Base-by-base conservation (phyloP, 2,113 vertebrate genomes). In the Anhinga rufa region DNA sequence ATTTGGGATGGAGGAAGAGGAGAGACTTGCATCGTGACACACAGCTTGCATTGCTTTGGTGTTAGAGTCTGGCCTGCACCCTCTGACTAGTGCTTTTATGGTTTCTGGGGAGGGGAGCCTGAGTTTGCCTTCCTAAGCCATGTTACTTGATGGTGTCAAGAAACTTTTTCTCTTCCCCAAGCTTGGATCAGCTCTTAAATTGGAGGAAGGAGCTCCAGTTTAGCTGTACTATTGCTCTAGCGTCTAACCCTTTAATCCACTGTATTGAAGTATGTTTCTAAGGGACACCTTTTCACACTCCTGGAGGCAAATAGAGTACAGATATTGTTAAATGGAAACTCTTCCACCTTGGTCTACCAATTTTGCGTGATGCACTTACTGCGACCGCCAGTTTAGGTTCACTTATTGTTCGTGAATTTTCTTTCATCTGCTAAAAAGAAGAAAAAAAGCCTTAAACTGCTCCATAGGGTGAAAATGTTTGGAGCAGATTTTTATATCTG, bases 1-100 rank as follows among this genome's bases (percentile, higher is more conserved):
- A 15, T 36, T 21, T 62, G 66, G 66, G 16, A 8, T 25, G 54
- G 34, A 75, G 36, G 54, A 68, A 62, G 18, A 38, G 61, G 48
- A 57, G 32, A 8, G 28, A 1, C 12, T 51, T 20, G 6, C 1
- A 18, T 66, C 8, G 0, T 10, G 61, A 29, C 20, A 3, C 12
- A n/a, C 2, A 4, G 21, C 52, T 49, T 16, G 19, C n/a, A 44
- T n/a, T 17, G 6, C 42, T 80, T 42, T 9, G 7, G 5, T 52
- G 38, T 24, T 51, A 40, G 57, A 46, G 14, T 5, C 34, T 54
- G n/a, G 19, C 31, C 38, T n/a, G 26, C 15, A 25, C 40, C 20
- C 40, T 48, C 58, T 21, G 32, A 12, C 29, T 29, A 1, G 11
- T 3, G 25, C 32, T n/a, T 40, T 42, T 6, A 3, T 9, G 19